Conservation (phyloP, 2,113 vertebrate species). For the Pagrus major region DNA sequence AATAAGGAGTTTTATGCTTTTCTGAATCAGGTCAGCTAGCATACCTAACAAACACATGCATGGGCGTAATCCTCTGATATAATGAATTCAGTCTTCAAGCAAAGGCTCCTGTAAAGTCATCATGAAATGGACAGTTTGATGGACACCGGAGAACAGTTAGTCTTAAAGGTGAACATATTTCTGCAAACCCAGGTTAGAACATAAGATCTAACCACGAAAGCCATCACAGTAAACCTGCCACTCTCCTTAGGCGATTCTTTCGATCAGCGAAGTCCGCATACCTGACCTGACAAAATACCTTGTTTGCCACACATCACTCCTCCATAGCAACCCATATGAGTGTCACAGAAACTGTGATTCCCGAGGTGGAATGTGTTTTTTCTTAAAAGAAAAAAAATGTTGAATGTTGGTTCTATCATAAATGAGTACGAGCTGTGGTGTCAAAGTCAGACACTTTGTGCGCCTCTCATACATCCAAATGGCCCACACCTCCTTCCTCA, state of each 20-base stretch:
- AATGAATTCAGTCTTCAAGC: neutral
- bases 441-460: neutral
- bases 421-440: neutral
- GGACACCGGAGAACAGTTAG: neutral
- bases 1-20: conserved; percentile 3
- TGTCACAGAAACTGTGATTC: neutral
- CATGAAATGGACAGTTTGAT: neutral
- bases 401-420: neutral
- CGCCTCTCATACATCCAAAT: neutral
- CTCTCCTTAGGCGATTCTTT: neutral
- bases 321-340: neutral
- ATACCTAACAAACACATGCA: neutral
- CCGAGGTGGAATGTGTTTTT: neutral
- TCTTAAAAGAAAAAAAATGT: neutral
- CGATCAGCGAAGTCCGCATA: neutral
- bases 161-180: neutral
- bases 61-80: neutral
- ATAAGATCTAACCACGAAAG: neutral
- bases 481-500: neutral
- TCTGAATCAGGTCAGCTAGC: neutral
- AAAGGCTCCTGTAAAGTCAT: neutral
- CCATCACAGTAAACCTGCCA: neutral
- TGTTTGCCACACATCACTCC: neutral
- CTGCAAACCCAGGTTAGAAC: neutral
- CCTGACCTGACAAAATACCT: neutral